Base-by-base conservation (phyloP, 2,888 invertebrate species). In the Platycnemis pennipes region DNA sequence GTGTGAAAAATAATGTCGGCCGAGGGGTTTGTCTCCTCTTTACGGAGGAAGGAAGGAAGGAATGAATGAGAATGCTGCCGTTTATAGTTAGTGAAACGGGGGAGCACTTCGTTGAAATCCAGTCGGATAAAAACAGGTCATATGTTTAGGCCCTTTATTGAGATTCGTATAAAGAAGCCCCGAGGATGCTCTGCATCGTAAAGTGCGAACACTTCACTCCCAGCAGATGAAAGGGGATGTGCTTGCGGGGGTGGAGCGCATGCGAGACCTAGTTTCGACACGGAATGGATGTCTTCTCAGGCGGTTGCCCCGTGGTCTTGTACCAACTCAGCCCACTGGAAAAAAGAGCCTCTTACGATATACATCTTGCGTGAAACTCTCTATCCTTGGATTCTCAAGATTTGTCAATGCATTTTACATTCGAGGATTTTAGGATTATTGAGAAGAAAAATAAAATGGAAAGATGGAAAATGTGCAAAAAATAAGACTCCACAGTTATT, bases 81-180 rank as follows among this genome's bases (percentile, higher is more conserved):
- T 77, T 77, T 77, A 77, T 77, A 77, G 77, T 77, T 77, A 77
- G 16, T 37, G 77, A 77, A 77, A 77, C 11, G 26, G 77, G 37
- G 77, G 37, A 77, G 77, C 77, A 77, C 37, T 63, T 63, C 63
- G 63, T 63, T 26, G 63, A 37, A 37, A 77, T n/a, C 31, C 31
- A 77, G 37, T 77, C 11, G 77, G 77, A 77, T 77, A 77, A 77
- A 63, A 77, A 77, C 77, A 77, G 77, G 77, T 77, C 77, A 77
- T 77, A 37, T 31, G 77, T 77, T 77, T 77, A 37, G 77, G 13
- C 37, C 77, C n/a, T n/a, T 77, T 77, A 77, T 77, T 37, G 77
- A 77, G 77, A 77, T 77, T 77, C 37, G 77, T 77, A 77, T 77
- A 77, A 77, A 77, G 77, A 77, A 37, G 37, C 37, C 13, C 37